These are phyloP conservation scores for Timandra comae DNA, from an alignment of 2,888 invertebrate genomes.

Conservation along the genomic window DNA sequence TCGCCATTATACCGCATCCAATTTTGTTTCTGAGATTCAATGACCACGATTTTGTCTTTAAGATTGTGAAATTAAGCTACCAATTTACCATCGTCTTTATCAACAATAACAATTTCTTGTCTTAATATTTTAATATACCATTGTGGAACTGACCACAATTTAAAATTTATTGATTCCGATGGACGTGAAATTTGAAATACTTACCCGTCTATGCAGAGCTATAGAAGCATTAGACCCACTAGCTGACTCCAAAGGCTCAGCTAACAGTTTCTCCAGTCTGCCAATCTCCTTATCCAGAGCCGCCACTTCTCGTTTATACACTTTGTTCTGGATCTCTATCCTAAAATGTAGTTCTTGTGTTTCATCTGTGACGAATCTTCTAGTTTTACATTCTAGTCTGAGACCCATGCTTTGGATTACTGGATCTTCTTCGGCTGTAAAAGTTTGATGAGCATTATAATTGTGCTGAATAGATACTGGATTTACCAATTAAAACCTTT, in stretches of 20 bases:
- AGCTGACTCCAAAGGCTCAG: conserved; percentile 78
- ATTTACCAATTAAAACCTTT: too few relatives aligned
- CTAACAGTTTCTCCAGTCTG: conserved; percentile 81
- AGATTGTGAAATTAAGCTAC: too few relatives aligned
- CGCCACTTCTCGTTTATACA: conserved; percentile 89
- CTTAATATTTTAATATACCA: too few relatives aligned
- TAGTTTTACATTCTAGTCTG: conserved; percentile 91
- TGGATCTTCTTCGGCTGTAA: conserved; percentile 83
- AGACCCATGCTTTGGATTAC: conserved; percentile 92
- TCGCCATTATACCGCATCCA: too few relatives aligned
- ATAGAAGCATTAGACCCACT: conserved; percentile 60
- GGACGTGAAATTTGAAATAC: too few relatives aligned
- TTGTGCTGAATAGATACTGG: too few relatives aligned
- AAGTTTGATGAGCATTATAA: neutral
- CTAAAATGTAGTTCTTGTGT: conserved; percentile 88
- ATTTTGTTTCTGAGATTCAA: too few relatives aligned
- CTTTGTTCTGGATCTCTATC: conserved; percentile 93
- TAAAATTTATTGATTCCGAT: too few relatives aligned
- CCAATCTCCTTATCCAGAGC: conserved; percentile 87
- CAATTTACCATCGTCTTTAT: too few relatives aligned
- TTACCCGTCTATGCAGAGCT: conserved; percentile 50
- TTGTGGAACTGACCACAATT: too few relatives aligned
- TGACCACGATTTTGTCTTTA: too few relatives aligned
- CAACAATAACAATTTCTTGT: too few relatives aligned
- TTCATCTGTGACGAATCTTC: conserved; percentile 89